Conservation (phyloP, 2,797 vertebrate species). For the Clarias platycephalus region DNA sequence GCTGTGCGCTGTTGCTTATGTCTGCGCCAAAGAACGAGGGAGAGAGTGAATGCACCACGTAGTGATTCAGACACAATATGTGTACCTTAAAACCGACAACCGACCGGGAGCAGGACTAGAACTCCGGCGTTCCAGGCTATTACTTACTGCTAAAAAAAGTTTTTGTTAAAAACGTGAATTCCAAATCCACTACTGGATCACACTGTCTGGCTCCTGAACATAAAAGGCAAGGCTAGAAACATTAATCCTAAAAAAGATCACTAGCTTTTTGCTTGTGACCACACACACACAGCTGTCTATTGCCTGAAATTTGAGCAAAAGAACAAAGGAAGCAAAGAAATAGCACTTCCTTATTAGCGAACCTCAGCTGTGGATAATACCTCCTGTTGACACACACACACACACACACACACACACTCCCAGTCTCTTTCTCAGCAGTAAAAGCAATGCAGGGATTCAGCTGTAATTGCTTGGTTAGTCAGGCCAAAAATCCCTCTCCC, state of each 20-base stretch:
- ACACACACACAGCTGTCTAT: conserved; percentile 31
- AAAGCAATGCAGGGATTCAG: conserved; percentile 10
- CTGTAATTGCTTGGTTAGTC: conserved; percentile 30
- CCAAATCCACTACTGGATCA: background rate
- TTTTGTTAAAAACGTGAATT: background rate
- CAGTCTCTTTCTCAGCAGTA: background rate
- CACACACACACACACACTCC: background rate
- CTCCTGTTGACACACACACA: conserved; percentile 16
- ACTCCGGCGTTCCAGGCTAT: background rate
- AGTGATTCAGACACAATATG: background rate
- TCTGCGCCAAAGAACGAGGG: background rate
- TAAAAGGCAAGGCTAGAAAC: conserved; percentile 21
- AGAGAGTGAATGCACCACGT: background rate
- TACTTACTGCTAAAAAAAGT: background rate
- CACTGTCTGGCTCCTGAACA: conserved; percentile 19
- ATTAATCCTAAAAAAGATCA: conserved; percentile 29
- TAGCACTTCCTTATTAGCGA: conserved; percentile 34
- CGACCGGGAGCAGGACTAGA: background rate
- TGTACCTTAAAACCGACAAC: background rate
- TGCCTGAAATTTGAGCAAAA: conserved; percentile 22
- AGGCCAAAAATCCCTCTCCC: conserved; percentile 16
- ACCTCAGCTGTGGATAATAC: conserved; percentile 47
- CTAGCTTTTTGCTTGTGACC: conserved; percentile 15
- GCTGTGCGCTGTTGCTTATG: background rate
- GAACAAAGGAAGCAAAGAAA: conserved; percentile 41